phyloP scores from a whole-genome alignment of 2,888 invertebrate species.

The Tholera decimalis region DNA sequence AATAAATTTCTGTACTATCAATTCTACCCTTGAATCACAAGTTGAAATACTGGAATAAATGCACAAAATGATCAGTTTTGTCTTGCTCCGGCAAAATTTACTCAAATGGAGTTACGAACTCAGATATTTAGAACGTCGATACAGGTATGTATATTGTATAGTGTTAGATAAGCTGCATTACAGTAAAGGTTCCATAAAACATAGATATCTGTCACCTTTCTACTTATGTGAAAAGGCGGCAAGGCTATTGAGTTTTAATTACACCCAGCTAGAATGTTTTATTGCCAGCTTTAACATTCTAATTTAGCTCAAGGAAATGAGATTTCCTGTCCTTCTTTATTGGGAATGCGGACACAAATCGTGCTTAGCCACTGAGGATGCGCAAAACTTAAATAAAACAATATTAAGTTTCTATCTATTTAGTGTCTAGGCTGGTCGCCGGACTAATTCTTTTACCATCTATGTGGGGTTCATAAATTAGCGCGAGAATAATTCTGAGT shows the following conservation, averaged over 20 bases:
- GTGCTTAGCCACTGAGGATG: conserved; percentile 16
- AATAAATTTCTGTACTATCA: too few relatives aligned
- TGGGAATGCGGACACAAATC: conserved; percentile 29
- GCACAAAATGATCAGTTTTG: too few relatives aligned
- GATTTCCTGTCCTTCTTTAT: conserved; percentile 51
- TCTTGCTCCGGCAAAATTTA: too few relatives aligned
- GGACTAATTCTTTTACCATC: neutral
- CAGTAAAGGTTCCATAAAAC: neutral
- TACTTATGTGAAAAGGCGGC: conserved; percentile 11
- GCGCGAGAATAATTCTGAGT: neutral
- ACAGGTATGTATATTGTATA: too few relatives aligned
- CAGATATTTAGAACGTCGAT: too few relatives aligned
- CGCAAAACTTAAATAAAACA: conserved; percentile 23
- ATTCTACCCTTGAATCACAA: too few relatives aligned
- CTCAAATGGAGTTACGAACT: too few relatives aligned
- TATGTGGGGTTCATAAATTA: neutral
- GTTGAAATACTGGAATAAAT: too few relatives aligned
- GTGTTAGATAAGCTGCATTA: neutral
- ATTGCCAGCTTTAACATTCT: conserved; percentile 31
- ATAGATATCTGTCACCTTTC: neutral
- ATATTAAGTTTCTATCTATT: conserved; percentile 11
- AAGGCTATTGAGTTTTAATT: conserved; percentile 19
- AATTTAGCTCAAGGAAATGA: conserved; percentile 43
- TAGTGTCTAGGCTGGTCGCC: neutral
- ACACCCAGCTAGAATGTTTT: conserved; percentile 19